A percentile compares a stretch with the other conserved stretches of the same genome.
Evolutionary conservation across 2,797 vertebrate species (phyloP).

Genomic region (Falco naumanni): DNA sequence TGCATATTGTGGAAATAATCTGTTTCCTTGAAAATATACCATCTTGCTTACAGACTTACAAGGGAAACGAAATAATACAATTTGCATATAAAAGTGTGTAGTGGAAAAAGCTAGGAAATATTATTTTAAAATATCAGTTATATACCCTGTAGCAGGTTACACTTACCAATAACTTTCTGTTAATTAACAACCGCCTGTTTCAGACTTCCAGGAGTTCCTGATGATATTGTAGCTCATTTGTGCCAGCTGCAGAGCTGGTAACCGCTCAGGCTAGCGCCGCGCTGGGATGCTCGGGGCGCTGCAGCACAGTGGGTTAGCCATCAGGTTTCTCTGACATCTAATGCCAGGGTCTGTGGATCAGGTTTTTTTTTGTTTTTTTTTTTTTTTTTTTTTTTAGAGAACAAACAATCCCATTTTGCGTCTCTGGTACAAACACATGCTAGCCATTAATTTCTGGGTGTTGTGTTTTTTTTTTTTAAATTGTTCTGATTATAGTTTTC

Average conservation of each 20-base stretch:
- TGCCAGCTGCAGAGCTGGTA: background rate
- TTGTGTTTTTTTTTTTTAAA: background rate
- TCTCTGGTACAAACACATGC: background rate
- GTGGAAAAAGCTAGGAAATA: background rate
- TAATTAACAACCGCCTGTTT: slow-evolving; percentile 16
- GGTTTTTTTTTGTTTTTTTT: background rate
- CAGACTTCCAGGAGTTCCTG: background rate
- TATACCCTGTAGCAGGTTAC: background rate
- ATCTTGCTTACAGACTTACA: background rate
- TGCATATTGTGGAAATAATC: background rate
- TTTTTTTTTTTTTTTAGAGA: background rate
- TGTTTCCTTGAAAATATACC: background rate
- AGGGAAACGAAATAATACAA: background rate
- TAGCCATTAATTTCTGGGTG: background rate
- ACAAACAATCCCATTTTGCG: background rate
- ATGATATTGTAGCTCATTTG: background rate
- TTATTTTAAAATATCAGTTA: background rate
- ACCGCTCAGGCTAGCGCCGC: background rate
- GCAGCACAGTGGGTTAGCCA: background rate
- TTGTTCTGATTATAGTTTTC: background rate
- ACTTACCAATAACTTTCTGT: background rate
- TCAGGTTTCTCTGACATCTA: background rate
- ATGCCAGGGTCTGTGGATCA: background rate
- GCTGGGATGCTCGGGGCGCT: background rate
- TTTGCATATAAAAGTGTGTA: background rate